Conservation (phyloP, 2,888 invertebrate genomes). For the Dromius quadrimaculatus region DNA sequence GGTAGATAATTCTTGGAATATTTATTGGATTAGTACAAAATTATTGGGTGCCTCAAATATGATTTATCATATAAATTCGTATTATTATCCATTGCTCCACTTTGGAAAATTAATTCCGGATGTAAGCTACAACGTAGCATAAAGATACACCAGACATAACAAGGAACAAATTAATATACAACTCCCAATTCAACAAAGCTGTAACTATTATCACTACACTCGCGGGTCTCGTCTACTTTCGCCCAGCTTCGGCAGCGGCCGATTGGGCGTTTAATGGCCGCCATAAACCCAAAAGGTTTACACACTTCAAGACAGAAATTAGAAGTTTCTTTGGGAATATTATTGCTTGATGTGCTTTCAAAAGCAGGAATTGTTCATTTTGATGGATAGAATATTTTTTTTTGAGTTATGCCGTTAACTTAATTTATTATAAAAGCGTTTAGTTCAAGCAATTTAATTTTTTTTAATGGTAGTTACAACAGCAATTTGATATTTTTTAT, state of each 20-base stretch:
- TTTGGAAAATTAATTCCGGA: slow-evolving; percentile 39
- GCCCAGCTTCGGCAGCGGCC: slow-evolving; percentile 22
- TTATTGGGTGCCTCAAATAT: slow-evolving; percentile 26
- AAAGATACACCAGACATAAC: slow-evolving; percentile 39
- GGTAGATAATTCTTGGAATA: slow-evolving; percentile 61
- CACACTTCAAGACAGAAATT: too few species aligned
- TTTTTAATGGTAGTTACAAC: too few species aligned
- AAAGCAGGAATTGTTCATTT: too few species aligned
- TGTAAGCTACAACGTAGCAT: slow-evolving; percentile 30
- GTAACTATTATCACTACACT: slow-evolving; percentile 45
- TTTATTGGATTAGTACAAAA: slow-evolving; percentile 53
- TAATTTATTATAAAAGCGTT: too few species aligned
- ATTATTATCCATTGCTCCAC: slow-evolving; percentile 21
- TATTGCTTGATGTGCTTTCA: too few species aligned
- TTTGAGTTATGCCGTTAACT: too few species aligned
- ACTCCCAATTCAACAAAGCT: slow-evolving; percentile 50
- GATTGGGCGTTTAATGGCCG: slow-evolving; percentile 27
- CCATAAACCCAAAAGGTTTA: slow-evolving; percentile 13
- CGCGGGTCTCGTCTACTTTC: slow-evolving; percentile 23
- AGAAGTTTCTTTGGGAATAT: slow-evolving; percentile 25
- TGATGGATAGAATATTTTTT: too few species aligned
- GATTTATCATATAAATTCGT: slow-evolving; percentile 14
- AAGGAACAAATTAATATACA: slow-evolving; percentile 48
- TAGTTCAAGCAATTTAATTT: too few species aligned
- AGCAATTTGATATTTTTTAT: too few species aligned